Percentiles rank a stretch among this genome's conserved stretches.
Conservation (phyloP, 2,888 invertebrate species). For the Andrena trimmerana region DNA sequence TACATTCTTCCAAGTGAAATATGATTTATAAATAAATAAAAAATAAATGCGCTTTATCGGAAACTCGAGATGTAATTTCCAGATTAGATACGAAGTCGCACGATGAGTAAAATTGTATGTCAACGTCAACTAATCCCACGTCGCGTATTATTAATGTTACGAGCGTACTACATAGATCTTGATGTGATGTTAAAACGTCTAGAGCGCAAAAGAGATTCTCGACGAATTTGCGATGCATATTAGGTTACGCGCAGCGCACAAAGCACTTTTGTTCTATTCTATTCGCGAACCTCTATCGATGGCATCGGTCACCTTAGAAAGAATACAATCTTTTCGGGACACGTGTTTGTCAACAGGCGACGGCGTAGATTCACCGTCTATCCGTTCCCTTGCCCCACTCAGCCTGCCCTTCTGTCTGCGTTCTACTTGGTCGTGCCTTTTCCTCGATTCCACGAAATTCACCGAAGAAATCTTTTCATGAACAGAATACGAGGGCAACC, state of each 20-base stretch:
- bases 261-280: slow-evolving; percentile 15
- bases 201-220: background rate
- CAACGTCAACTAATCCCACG: background rate
- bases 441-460: slow-evolving; percentile 15
- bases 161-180: background rate
- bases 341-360: background rate
- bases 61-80: background rate
- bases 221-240: slow-evolving; percentile 3
- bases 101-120: background rate
- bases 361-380: background rate
- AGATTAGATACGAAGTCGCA: background rate
- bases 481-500: slow-evolving; percentile 1
- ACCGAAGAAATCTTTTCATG: background rate
- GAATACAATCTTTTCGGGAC: background rate
- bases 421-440: background rate
- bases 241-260: background rate
- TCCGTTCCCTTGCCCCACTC: background rate
- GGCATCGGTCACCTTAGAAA: background rate
- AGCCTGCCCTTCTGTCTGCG: background rate
- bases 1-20: background rate
- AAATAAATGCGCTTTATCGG: background rate
- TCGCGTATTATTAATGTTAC: background rate
- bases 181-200: background rate
- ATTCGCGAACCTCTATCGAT: slow-evolving; percentile 14
- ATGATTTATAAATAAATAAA: background rate